Conservation (phyloP, 2,888 invertebrate species). For the Stictocephala bisonia region DNA sequence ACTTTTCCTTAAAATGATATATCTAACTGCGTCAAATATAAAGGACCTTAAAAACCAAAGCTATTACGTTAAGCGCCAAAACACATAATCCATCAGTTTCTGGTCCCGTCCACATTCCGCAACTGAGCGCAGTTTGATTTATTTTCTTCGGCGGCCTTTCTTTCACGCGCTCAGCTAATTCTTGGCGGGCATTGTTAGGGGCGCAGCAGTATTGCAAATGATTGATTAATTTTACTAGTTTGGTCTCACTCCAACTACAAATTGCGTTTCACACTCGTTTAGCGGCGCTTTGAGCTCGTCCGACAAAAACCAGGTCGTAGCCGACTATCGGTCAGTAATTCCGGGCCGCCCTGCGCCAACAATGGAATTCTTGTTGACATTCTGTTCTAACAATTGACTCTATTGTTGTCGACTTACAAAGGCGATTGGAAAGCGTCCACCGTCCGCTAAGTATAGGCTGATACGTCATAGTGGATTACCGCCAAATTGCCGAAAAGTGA, state of each 20-base stretch:
- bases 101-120: too few species aligned
- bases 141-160: too few species aligned
- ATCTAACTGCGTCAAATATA: too few species aligned
- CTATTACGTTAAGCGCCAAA: too few species aligned
- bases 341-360: background rate
- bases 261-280: constrained; percentile 37
- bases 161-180: constrained; percentile 7
- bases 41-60: too few species aligned
- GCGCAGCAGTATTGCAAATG: constrained; percentile 22
- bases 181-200: constrained; percentile 1
- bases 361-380: constrained; percentile 19
- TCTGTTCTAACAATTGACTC: constrained; percentile 22
- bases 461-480: too few species aligned
- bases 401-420: background rate
- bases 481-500: too few species aligned
- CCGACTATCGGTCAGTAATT: background rate
- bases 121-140: too few species aligned
- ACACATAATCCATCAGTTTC: too few species aligned
- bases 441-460: too few species aligned
- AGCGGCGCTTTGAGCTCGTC: constrained; percentile 32
- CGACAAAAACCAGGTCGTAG: constrained; percentile 3
- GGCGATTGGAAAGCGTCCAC: background rate
- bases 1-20: too few species aligned
- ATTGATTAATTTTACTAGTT: constrained; percentile 23
- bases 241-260: background rate